phyloP scores from a whole-genome alignment of 1,140 invertebrate species.

The Yoshiicerus persimilis region DNA sequence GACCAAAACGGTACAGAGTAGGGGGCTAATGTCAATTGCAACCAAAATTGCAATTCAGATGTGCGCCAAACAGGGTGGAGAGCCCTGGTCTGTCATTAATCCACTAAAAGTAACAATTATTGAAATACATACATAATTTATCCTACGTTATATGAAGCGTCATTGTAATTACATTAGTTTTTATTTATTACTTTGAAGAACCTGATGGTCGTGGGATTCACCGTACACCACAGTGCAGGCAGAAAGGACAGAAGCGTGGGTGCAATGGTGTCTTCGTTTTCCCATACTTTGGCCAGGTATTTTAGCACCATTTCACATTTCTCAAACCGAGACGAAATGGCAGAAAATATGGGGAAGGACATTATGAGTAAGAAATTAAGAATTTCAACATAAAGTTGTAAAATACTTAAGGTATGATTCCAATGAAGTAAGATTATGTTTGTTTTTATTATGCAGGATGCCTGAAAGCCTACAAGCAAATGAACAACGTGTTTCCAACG shows the following conservation, averaged over 20 bases:
- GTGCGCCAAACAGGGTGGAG: constrained; percentile 62
- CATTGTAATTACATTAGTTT: too few species aligned
- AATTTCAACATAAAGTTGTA: neutral
- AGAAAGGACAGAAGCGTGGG: constrained; percentile 64
- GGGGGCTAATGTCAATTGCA: constrained; percentile 54
- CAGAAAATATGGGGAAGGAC: constrained; percentile 64
- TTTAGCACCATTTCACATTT: constrained; percentile 70
- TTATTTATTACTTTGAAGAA: too few species aligned
- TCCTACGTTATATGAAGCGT: too few species aligned
- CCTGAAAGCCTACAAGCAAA: constrained; percentile 56
- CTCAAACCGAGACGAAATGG: constrained; percentile 69
- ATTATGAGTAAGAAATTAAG: constrained; percentile 56
- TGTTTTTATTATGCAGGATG: constrained; percentile 58
- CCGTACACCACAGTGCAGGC: constrained; percentile 73
- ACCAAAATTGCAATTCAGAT: constrained; percentile 64
- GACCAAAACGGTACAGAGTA: constrained; percentile 24
- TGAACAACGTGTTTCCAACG: constrained; percentile 68
- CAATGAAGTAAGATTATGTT: too few species aligned
- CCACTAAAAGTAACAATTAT: constrained; percentile 62
- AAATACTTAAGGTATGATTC: too few species aligned
- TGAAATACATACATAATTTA: neutral
- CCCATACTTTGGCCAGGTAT: constrained; percentile 66
- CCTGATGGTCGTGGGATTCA: constrained; percentile 87
- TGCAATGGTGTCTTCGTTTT: constrained; percentile 76
- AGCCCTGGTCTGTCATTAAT: constrained; percentile 63